phyloP scores from a whole-genome alignment of 2,888 invertebrate genomes.

The Aspidiotus destructor region DNA sequence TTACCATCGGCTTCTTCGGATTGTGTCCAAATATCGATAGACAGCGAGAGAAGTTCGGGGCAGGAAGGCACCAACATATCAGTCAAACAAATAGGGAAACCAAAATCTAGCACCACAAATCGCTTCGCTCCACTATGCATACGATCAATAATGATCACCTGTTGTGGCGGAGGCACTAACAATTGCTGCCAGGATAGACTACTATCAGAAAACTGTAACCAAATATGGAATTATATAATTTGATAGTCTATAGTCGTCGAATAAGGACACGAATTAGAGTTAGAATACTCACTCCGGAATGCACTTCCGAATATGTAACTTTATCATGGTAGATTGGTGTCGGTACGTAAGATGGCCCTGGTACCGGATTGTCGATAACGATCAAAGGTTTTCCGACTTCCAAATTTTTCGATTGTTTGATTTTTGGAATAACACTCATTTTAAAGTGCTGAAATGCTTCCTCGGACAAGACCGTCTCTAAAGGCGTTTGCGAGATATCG shows the following conservation, averaged over 20 bases:
- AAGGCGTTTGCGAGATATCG: constrained; percentile 25
- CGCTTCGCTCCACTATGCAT: constrained; percentile 91
- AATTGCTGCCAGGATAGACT: constrained; percentile 56
- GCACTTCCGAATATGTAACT: constrained; percentile 24
- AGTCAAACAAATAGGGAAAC: constrained; percentile 72
- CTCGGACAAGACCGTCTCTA: constrained; percentile 25
- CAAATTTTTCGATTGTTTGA: constrained; percentile 26
- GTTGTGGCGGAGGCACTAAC: constrained; percentile 68
- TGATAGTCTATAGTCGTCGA: background rate
- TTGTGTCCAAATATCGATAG: constrained; percentile 81
- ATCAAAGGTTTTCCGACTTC: constrained; percentile 23
- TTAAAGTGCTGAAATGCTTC: constrained; percentile 28
- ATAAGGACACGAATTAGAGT: no score
- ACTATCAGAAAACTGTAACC: constrained; percentile 22
- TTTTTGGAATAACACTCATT: constrained; percentile 27
- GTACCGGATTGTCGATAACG: constrained; percentile 19
- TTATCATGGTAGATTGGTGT: constrained; percentile 29
- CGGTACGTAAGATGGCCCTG: constrained; percentile 25
- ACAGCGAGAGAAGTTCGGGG: constrained; percentile 70
- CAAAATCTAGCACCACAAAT: constrained; percentile 85
- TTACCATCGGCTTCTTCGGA: constrained; percentile 78
- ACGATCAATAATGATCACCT: constrained; percentile 74
- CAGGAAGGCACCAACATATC: constrained; percentile 75
- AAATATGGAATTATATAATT: background rate
- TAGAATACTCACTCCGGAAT: constrained; percentile 8